phyloP scores from a whole-genome alignment of 2,797 vertebrate species.

The Sebastes wilsoni region DNA sequence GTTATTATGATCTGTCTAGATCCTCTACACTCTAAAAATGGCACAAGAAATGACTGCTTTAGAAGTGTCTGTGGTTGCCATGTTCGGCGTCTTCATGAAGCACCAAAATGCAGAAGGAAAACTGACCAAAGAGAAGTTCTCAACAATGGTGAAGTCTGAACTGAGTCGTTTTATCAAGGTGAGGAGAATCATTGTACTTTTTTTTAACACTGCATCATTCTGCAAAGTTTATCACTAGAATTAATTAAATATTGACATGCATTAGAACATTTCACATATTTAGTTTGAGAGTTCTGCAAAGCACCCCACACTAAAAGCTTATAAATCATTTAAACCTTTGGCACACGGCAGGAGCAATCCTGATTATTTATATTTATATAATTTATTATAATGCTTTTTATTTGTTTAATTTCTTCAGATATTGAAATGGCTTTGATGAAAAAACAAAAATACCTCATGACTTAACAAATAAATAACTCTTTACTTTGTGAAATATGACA shows the following conservation, averaged over 20 bases:
- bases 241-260: not conserved
- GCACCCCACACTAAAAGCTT: not conserved
- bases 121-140: not conserved
- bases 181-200: not conserved
- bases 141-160: not conserved
- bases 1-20: not conserved
- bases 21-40: not conserved
- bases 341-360: not conserved
- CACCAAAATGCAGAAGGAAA: not conserved
- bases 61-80: not conserved
- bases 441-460: no score
- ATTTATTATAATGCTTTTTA: not conserved
- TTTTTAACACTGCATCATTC: not conserved
- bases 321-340: not conserved
- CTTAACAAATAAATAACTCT: not conserved
- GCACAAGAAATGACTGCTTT: not conserved
- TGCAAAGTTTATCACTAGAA: not conserved
- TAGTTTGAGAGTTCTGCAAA: not conserved
- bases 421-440: no score
- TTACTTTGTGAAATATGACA: not conserved
- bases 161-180: constrained; percentile 3
- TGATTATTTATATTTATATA: no score
- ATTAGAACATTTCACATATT: not conserved
- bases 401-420: not conserved
- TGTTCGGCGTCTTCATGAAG: not conserved